A percentile compares a stretch with the other conserved stretches of the same genome.
These are phyloP conservation scores for Ondatra zibethicus DNA, from an alignment of 2,113 vertebrate genomes.

Conservation along the genomic window DNA sequence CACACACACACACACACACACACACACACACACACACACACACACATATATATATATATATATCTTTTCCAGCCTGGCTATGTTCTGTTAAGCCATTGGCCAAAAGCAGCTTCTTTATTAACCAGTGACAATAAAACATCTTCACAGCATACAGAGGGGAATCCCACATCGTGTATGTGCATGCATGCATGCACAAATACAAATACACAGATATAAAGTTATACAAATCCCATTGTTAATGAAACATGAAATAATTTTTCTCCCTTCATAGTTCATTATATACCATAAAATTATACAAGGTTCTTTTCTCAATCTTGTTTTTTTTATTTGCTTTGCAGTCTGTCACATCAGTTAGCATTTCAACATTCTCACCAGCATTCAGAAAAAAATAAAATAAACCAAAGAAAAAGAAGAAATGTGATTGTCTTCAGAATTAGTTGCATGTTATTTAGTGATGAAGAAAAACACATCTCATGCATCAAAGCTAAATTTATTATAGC, in stretches of 20 bases:
- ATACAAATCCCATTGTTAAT: background rate
- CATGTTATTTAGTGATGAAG: background rate
- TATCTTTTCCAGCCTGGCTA: too few relatives aligned
- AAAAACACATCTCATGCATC: background rate
- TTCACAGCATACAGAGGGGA: too few relatives aligned
- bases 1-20: too few relatives aligned
- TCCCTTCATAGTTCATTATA: background rate
- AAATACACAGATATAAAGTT: background rate
- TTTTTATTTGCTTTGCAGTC: constrained; percentile 24
- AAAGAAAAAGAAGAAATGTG: constrained; percentile 12
- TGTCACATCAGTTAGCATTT: background rate
- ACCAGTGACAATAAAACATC: too few relatives aligned
- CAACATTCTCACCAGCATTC: background rate
- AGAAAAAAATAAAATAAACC: constrained; percentile 2
- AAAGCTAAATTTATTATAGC: background rate
- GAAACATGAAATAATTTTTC: background rate
- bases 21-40: too few relatives aligned
- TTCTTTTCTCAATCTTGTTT: background rate
- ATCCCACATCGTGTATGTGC: background rate
- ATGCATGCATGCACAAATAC: background rate
- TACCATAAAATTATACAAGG: background rate
- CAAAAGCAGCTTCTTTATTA: too few relatives aligned
- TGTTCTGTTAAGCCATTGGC: too few relatives aligned
- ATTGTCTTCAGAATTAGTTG: constrained; percentile 28
- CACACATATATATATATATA: too few relatives aligned